Evolutionary conservation across 1,140 invertebrate genomes (phyloP), one percentile per base, ranked within the genome.

Genomic region (Drosophila bocki): DNA sequence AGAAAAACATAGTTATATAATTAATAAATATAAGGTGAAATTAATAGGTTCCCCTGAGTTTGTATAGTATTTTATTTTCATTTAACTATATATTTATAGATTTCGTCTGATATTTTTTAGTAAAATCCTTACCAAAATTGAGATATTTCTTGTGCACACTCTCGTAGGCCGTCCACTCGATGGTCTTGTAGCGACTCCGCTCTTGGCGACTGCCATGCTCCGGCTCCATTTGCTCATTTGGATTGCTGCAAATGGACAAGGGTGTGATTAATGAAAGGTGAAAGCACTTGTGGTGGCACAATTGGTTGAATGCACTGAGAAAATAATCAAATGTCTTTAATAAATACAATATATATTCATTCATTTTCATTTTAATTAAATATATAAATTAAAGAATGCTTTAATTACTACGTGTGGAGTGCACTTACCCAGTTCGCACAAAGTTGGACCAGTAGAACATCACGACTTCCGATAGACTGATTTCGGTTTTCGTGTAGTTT

Each of bases 391-490:
- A 37, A 45, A 45, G 11, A 45, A 33, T 8, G 32, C 3, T 29
- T 6, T 29, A 29, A 29, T 29, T 29, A 29, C 26, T 7, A 29
- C 26, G 26, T 29, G 26, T 29, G 26, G 26, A 29, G 5, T 29
- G 26, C 35, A 91, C 91, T 96, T 94, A 99, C 98, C 99, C 99
- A n/a, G 96, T 97, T 92, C 97, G 97, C 13, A 97, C 98, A 93
- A 99, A 99, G 94, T 99, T 99, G n/a, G 97, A 96, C 94, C 98
- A 97, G 92, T 98, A 99, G 32, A 96, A 95, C 95, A 99, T 99
- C 53, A 99, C 96, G 61, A 96, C 97, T 93, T 99, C 97, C 1
- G 98, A 97, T 7, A 99, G 94, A 54, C 96, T 95, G 58, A 96
- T 95, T 94, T 99, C 98, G 19, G 96, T 95, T 92, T 96, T 97